A percentile compares a stretch with the other conserved stretches of the same genome.
These are phyloP conservation scores for Mus spretus DNA, from an alignment of 2,797 vertebrate species.

Conservation along the genomic window DNA sequence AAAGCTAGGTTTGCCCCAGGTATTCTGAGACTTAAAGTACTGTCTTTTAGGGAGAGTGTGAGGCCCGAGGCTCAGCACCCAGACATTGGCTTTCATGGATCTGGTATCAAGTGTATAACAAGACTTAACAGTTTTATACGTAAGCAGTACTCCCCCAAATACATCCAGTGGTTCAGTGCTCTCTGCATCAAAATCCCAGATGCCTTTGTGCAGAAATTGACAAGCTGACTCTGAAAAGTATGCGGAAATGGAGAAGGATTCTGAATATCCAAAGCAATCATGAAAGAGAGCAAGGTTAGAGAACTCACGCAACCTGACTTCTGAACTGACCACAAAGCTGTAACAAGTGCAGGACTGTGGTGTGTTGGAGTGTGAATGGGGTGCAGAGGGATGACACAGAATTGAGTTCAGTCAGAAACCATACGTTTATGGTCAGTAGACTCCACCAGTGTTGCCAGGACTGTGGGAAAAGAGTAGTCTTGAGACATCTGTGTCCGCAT, in stretches of 20 bases:
- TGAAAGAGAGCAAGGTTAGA: conserved; percentile 2
- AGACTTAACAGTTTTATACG: neutral
- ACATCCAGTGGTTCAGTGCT: neutral
- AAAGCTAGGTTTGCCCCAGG: neutral
- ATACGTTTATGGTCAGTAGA: neutral
- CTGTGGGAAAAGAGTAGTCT: neutral
- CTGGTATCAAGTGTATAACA: too few relatives aligned
- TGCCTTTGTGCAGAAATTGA: neutral
- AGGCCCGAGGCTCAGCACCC: neutral
- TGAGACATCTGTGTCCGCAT: neutral
- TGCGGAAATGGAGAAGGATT: neutral
- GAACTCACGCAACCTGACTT: neutral
- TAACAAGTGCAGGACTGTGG: neutral
- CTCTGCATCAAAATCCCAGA: neutral
- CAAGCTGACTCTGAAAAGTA: conserved; percentile 14
- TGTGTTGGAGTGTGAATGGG: rapidly evolving
- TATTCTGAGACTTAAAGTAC: neutral
- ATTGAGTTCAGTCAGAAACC: neutral
- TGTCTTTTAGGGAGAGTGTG: neutral
- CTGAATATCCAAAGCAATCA: neutral
- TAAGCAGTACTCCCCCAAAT: neutral
- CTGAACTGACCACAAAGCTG: neutral
- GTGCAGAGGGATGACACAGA: neutral
- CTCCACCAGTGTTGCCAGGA: neutral
- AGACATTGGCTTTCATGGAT: neutral